Conservation (phyloP, 2,797 vertebrate genomes). For the Echeneis naucrates region DNA sequence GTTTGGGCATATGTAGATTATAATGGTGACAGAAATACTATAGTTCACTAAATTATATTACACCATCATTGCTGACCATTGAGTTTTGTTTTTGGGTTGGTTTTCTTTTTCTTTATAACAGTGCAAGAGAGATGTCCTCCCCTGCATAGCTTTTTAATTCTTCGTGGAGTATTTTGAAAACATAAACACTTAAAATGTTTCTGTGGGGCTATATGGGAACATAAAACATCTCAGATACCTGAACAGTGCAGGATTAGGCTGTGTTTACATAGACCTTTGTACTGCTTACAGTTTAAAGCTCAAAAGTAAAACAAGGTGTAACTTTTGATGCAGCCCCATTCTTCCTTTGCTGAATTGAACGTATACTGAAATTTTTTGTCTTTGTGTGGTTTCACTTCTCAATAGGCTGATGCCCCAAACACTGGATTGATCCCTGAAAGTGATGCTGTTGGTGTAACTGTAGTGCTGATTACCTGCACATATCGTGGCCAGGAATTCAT, state of each 20-base stretch:
- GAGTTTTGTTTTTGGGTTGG: too few species aligned
- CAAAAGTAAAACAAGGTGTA: too few species aligned
- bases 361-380: neutral
- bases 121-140: neutral
- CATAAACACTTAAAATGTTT: neutral
- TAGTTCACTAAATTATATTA: neutral
- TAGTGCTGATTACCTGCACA: constrained; percentile 94
- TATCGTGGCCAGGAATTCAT: constrained; percentile 95
- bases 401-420: constrained; percentile 92
- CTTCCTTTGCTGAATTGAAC: neutral
- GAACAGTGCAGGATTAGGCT: neutral
- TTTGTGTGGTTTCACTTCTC: constrained; percentile 22
- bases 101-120: neutral
- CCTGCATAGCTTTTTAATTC: neutral
- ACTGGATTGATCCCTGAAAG: constrained; percentile 91
- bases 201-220: neutral
- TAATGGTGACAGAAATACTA: neutral
- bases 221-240: neutral
- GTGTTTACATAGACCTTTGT: neutral
- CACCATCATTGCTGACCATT: neutral
- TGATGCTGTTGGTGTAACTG: constrained; percentile 93
- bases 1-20: neutral
- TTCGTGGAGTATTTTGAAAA: constrained; percentile 1
- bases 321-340: neutral
- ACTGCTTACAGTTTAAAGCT: too few species aligned